Base-by-base conservation (phyloP, 2,888 invertebrate species). In the Poecilobothrus nobilitatus region DNA sequence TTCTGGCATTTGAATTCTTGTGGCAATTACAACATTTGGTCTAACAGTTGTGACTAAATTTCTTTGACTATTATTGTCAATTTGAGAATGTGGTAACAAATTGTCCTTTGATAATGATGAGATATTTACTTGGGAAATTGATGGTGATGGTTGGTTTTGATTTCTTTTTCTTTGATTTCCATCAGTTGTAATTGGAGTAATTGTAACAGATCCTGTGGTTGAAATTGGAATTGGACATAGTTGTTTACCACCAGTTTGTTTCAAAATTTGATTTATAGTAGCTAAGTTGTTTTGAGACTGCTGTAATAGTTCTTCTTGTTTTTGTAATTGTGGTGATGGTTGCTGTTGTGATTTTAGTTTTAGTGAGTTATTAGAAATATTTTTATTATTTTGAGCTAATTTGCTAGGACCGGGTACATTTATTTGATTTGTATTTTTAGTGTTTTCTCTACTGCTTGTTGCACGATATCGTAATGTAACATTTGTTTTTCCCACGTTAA, bases 401-500 rank as follows among this genome's bases (percentile, higher is more conserved):
- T 65, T 65, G 34, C 37, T 65, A n/a, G 65, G n/a, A 33, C 34
- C 34, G 20, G 65, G 64, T 33, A 64, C 20, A 7, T 34, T 34
- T 34, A 20, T 20, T 18, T 9, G 18, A 33, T 12, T 20, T 2
- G 20, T n/a, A 65, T 65, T n/a, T 65, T 65, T 65, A 20, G 20
- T n/a, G n/a, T 65, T 65, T 34, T 65, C 65, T 65, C 20, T 65
- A 20, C 20, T 33, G n/a, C 33, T 65, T 18, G 44, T 66, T 21
- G 69, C 69, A n/a, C 82, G 78, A 3, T 79, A 72, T 0, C 82
- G 75, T 68, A 82, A 69, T 4, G 81, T 81, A 0, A 81, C 79
- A 73, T 79, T 79, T 2, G 79, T 78, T 71, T 80, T 81, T 37
- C 79, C 79, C 37, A 80, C 79, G 67, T 79, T 77, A 2, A 80